Conservation (phyloP, 2,888 invertebrate genomes). For the Pecten maximus region DNA sequence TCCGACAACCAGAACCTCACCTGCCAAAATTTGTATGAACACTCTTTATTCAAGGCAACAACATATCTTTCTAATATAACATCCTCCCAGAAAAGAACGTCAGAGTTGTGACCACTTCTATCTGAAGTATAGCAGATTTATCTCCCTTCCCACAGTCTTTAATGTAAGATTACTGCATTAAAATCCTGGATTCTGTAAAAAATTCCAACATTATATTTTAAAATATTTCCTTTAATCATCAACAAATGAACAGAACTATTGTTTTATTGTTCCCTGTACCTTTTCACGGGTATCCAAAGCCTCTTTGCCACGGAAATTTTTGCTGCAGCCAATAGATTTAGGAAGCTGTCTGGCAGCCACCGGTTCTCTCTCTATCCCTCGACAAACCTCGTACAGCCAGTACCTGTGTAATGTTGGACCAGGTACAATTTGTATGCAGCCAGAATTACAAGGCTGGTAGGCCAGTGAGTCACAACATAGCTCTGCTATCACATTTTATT, state of each 20-base stretch:
- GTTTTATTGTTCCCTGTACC: slow-evolving; percentile 61
- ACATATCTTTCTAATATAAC: background rate
- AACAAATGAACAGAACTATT: background rate
- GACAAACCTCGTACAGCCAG: slow-evolving; percentile 93
- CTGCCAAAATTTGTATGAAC: slow-evolving; percentile 66
- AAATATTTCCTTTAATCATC: background rate
- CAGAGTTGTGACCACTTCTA: background rate
- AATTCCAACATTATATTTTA: background rate
- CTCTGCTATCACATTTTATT: no score
- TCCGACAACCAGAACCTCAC: slow-evolving; percentile 90
- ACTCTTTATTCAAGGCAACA: background rate
- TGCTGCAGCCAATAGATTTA: slow-evolving; percentile 97
- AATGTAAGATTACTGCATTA: background rate
- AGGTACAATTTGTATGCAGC: no score
- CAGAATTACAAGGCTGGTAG: background rate
- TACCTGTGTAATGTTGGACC: slow-evolving; percentile 67
- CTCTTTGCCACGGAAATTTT: slow-evolving; percentile 90
- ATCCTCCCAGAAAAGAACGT: no score
- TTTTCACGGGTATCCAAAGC: slow-evolving; percentile 78
- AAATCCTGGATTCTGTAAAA: background rate
- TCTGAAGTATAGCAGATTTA: background rate
- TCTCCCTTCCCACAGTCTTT: background rate
- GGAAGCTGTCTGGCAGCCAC: slow-evolving; percentile 92
- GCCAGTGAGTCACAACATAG: no score
- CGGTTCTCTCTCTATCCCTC: slow-evolving; percentile 93